phyloP scores from a whole-genome alignment of 2,888 invertebrate genomes.

The Ormia ochracea region DNA sequence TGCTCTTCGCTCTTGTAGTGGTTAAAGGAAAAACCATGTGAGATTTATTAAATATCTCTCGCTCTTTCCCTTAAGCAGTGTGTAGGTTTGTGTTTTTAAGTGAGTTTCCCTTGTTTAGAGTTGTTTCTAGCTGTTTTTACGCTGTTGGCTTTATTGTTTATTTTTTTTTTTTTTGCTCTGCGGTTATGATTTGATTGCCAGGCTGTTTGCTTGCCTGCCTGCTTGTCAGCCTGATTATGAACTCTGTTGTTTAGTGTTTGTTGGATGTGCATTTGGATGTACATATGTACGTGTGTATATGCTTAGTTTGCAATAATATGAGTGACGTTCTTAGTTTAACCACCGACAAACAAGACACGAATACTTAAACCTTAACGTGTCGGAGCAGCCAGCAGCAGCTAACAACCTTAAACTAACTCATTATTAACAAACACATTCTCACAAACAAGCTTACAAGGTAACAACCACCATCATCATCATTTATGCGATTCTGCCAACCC shows the following conservation, averaged over 20 bases:
- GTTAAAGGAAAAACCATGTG: background rate
- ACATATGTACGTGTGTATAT: background rate
- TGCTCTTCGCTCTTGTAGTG: background rate
- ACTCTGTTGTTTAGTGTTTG: background rate
- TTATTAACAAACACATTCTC: constrained; percentile 20
- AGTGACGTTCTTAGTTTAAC: constrained; percentile 67
- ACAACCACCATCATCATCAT: constrained; percentile 48
- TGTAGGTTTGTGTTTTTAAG: constrained; percentile 23
- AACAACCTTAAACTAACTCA: constrained; percentile 50
- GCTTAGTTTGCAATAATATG: background rate
- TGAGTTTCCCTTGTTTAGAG: constrained; percentile 50
- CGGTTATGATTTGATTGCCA: constrained; percentile 68
- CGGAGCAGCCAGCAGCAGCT: constrained; percentile 55
- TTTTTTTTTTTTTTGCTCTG: constrained; percentile 64
- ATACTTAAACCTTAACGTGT: constrained; percentile 63
- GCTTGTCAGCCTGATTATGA: constrained; percentile 53
- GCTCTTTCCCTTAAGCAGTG: background rate
- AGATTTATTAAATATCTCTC: background rate
- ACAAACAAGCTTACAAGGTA: background rate
- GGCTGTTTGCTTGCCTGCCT: constrained; percentile 65
- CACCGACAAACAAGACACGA: constrained; percentile 73
- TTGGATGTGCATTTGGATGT: background rate
- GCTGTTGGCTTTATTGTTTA: constrained; percentile 34
- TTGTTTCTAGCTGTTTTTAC: constrained; percentile 54
- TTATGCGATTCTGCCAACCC: constrained; percentile 23